A percentile compares a stretch with the other conserved stretches of the same genome.
These are phyloP conservation scores for Eristalinus sepulchralis DNA, from an alignment of 2,888 invertebrate genomes.

Conservation along the genomic window DNA sequence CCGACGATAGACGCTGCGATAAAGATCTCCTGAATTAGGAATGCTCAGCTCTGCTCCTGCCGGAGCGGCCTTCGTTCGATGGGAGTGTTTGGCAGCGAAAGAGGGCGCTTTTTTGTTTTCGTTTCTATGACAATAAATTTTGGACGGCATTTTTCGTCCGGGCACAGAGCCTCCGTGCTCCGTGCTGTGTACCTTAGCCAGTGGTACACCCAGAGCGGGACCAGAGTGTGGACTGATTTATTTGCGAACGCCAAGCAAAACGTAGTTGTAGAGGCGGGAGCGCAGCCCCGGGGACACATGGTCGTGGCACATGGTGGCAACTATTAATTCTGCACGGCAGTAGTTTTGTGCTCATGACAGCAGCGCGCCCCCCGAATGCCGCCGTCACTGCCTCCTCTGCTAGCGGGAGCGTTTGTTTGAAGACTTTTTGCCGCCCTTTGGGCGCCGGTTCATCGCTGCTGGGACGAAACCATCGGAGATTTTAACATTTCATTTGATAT, in stretches of 20 bases:
- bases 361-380: neutral
- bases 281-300: constrained; percentile 18
- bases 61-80: neutral
- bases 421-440: neutral
- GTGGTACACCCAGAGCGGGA: neutral
- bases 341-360: constrained; percentile 66
- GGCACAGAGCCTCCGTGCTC: constrained; percentile 6
- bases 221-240: constrained; percentile 52
- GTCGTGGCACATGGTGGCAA: constrained; percentile 58
- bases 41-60: constrained; percentile 42
- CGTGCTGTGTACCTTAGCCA: constrained; percentile 10
- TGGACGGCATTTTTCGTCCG: constrained; percentile 57
- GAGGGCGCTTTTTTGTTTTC: constrained; percentile 6
- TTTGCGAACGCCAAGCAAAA: constrained; percentile 45
- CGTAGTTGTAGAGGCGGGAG: constrained; percentile 33
- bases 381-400: constrained; percentile 47
- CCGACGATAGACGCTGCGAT: constrained; percentile 49
- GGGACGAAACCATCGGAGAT: constrained; percentile 29
- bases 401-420: constrained; percentile 21
- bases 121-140: constrained; percentile 65
- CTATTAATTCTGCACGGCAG: constrained; percentile 64
- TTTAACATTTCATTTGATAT: constrained; percentile 43
- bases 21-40: constrained; percentile 65
- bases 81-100: constrained; percentile 35
- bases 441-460: neutral